Conservation (phyloP, 2,797 vertebrate genomes). For the Pogoniulus pusillus region DNA sequence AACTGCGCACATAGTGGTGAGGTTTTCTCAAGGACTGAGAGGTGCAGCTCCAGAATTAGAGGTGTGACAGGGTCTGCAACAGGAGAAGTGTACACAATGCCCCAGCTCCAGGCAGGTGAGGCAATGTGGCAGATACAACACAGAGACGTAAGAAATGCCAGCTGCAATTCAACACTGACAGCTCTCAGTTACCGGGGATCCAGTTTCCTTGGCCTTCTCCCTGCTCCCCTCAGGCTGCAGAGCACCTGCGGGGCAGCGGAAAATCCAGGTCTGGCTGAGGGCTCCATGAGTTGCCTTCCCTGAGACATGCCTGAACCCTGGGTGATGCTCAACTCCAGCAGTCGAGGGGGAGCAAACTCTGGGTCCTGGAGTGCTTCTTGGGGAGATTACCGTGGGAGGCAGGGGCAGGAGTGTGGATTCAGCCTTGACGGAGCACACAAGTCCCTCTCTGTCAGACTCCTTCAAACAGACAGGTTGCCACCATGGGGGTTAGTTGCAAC, state of each 20-base stretch:
- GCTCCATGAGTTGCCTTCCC: background rate
- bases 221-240: background rate
- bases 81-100: rapidly evolving
- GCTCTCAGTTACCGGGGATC: slow-evolving; percentile 2
- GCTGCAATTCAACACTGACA: slow-evolving; percentile 45
- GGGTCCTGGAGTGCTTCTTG: background rate
- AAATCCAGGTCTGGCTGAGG: background rate
- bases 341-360: rapidly evolving
- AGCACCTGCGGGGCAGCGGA: background rate
- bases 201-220: slow-evolving; percentile 7
- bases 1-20: rapidly evolving
- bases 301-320: background rate
- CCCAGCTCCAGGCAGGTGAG: background rate
- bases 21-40: background rate
- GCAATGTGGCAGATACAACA: background rate
- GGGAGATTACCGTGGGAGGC: background rate
- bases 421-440: background rate
- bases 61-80: background rate
- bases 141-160: background rate
- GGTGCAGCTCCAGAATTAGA: too few relatives aligned
- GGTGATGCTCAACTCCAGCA: background rate
- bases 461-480: background rate
- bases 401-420: background rate
- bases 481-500: background rate
- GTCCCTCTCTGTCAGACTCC: background rate